Evolutionary conservation across 1,140 invertebrate genomes (phyloP).

Genomic region (Camponotus floridanus): DNA sequence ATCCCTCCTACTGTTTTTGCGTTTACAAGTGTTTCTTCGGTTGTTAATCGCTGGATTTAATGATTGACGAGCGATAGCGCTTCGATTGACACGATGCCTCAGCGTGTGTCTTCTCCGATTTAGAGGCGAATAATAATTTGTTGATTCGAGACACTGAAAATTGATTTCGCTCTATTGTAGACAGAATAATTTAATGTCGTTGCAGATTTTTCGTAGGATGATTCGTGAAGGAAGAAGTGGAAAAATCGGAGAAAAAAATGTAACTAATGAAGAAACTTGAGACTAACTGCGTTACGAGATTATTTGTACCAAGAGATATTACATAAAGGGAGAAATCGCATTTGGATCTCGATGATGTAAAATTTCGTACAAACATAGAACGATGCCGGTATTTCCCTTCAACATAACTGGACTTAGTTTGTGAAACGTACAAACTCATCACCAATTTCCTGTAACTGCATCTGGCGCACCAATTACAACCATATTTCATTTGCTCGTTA

Average conservation of each 20-base stretch:
- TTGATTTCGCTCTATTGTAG: conserved; percentile 33
- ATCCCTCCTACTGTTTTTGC: conserved; percentile 51
- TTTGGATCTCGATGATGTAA: neutral
- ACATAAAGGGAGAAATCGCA: neutral
- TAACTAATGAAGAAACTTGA: no score
- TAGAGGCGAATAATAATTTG: neutral
- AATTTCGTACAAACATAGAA: conserved; percentile 15
- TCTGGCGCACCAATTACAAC: conserved; percentile 19
- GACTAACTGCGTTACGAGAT: neutral
- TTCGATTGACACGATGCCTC: conserved; percentile 3
- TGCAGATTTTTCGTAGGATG: conserved; percentile 23
- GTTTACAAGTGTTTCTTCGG: conserved; percentile 18
- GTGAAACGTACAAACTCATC: conserved; percentile 25
- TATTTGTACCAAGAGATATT: neutral
- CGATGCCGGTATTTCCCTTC: neutral
- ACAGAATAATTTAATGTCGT: neutral
- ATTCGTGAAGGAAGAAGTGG: neutral
- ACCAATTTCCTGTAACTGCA: conserved; percentile 14
- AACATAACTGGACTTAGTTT: neutral
- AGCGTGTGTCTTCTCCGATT: neutral
- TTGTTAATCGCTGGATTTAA: conserved; percentile 2
- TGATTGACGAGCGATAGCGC: neutral
- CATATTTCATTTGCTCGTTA: conserved; percentile 37
- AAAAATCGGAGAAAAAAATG: neutral
- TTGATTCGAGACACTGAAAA: conserved; percentile 35